phyloP scores from a whole-genome alignment of 2,797 vertebrate genomes.

The Malurus splendens region DNA sequence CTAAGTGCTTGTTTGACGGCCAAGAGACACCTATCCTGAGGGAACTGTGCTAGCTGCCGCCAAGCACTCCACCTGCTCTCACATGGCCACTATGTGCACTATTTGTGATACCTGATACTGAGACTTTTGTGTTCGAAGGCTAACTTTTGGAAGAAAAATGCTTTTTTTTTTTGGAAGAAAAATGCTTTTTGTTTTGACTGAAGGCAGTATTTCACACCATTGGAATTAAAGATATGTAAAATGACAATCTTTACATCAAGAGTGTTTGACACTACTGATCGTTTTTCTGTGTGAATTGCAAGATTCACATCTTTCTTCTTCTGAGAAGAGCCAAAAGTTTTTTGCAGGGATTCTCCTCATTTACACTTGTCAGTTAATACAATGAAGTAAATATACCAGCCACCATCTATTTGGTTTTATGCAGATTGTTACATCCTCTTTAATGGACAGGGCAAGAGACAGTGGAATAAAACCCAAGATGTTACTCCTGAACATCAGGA shows the following conservation, averaged over 20 bases:
- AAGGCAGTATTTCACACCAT: not conserved
- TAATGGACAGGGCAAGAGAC: not conserved
- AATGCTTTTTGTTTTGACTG: not conserved
- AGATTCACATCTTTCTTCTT: not conserved
- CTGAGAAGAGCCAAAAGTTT: not conserved
- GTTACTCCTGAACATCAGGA: not conserved
- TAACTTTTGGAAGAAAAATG: not conserved
- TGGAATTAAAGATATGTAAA: not conserved
- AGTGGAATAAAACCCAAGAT: not conserved
- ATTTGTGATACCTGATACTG: not conserved
- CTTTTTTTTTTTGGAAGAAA: not conserved
- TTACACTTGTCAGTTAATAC: not conserved
- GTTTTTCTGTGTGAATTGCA: not conserved
- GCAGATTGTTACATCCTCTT: not conserved
- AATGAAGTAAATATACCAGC: not conserved
- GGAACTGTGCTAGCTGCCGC: not conserved
- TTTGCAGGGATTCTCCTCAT: not conserved
- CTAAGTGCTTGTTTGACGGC: too few species aligned
- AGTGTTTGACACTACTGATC: not conserved
- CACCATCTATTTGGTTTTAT: not conserved
- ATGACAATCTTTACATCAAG: not conserved
- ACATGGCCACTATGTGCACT: not conserved
- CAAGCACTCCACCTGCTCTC: not conserved
- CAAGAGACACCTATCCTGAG: too few species aligned
- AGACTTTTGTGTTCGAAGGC: not conserved